Percentiles rank a stretch among this genome's conserved stretches.
Conservation (phyloP, 2,888 invertebrate genomes). For the Leptopterna dolabrata region DNA sequence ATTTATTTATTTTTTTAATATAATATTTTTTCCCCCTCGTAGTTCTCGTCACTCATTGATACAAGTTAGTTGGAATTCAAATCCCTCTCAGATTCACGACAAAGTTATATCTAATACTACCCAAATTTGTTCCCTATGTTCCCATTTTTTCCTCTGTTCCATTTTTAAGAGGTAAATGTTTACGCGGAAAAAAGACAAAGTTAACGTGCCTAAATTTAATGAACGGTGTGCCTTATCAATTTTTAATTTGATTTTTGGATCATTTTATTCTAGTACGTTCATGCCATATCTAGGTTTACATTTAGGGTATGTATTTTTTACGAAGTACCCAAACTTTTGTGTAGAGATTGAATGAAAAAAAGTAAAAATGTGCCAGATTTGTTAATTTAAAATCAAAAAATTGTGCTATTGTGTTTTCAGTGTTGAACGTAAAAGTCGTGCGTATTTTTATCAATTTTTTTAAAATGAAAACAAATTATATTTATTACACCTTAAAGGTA, state of each 20-base stretch:
- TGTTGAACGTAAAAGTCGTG: background rate
- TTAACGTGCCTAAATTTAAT: constrained; percentile 31
- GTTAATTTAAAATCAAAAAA: constrained; percentile 43
- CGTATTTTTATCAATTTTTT: constrained; percentile 5
- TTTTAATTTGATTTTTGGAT: background rate
- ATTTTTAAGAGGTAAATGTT: background rate
- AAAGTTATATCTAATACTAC: too few species aligned
- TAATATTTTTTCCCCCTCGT: too few species aligned
- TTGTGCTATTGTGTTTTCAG: constrained; percentile 5
- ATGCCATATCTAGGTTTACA: constrained; percentile 56
- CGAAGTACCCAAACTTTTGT: background rate
- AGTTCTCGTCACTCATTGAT: too few species aligned
- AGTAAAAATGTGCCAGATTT: constrained; percentile 36
- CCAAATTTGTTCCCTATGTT: too few species aligned
- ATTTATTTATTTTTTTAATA: too few species aligned
- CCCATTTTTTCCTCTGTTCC: too few species aligned
- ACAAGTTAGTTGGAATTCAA: too few species aligned
- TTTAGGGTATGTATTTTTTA: background rate
- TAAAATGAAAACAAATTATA: constrained; percentile 17
- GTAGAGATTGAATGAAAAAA: background rate
- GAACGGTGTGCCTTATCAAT: constrained; percentile 38
- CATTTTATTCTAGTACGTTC: constrained; percentile 54
- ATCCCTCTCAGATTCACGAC: too few species aligned
- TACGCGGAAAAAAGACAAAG: background rate
- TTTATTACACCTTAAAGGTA: constrained; percentile 39